Conservation (phyloP, 2,888 invertebrate species). For the Lordiphosa fenestrarum region DNA sequence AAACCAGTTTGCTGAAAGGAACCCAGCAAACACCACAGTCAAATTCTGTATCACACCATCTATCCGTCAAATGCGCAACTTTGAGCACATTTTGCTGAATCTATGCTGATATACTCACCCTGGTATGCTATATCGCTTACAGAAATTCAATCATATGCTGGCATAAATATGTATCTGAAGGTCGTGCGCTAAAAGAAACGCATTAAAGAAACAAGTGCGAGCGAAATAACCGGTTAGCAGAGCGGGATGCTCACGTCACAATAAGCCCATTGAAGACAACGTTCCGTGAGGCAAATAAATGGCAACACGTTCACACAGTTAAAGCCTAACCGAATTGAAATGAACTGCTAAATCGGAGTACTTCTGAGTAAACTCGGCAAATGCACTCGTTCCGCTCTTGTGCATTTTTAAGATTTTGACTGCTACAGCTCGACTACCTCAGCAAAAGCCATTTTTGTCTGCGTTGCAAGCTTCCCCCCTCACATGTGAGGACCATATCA, state of each 20-base stretch:
- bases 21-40: too few species aligned
- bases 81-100: too few species aligned
- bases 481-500: too few species aligned
- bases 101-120: background rate
- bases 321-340: background rate
- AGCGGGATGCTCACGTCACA: conserved; percentile 20
- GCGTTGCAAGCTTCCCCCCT: background rate
- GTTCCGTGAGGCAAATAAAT: conserved; percentile 22
- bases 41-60: too few species aligned
- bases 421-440: background rate
- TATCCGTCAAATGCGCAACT: too few species aligned
- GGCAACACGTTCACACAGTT: background rate
- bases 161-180: conserved; percentile 46
- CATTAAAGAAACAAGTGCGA: conserved; percentile 33
- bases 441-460: background rate
- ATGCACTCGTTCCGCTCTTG: background rate
- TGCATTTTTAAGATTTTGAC: conserved; percentile 1
- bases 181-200: conserved; percentile 43
- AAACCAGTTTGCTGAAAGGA: too few species aligned
- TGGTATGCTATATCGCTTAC: background rate
- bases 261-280: conserved; percentile 34
- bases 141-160: conserved; percentile 21
- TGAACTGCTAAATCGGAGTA: conserved; percentile 1
- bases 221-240: conserved; percentile 36
- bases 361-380: background rate